Evolutionary conservation across 2,888 invertebrate species (phyloP).

Genomic region (Seira musarum): DNA sequence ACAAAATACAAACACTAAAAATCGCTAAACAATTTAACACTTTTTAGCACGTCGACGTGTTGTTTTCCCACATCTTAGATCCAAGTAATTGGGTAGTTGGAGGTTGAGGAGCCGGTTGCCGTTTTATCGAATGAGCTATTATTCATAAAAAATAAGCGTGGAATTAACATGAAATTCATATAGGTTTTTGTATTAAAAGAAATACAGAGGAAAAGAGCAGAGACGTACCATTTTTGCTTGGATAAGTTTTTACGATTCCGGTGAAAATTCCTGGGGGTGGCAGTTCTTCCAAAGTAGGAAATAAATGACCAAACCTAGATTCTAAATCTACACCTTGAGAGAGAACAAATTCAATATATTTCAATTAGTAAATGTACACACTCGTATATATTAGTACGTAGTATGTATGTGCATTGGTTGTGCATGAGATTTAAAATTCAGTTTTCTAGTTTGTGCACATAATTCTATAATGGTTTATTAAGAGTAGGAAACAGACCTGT

Average conservation of each 20-base stretch:
- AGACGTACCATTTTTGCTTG: constrained; percentile 77
- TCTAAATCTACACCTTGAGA: constrained; percentile 77
- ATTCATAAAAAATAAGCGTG: constrained; percentile 36
- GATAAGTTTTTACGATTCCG: constrained; percentile 80
- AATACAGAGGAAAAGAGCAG: not conserved
- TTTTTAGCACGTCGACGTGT: constrained; percentile 74
- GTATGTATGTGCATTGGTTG: too few species aligned
- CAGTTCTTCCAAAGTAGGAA: constrained; percentile 78
- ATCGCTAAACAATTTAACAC: not conserved
- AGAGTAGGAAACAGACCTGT: constrained; percentile 33
- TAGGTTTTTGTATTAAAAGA: too few species aligned
- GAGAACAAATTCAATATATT: not conserved
- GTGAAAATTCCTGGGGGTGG: constrained; percentile 82
- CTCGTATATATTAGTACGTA: too few species aligned
- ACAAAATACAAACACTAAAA: not conserved
- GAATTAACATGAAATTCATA: not conserved
- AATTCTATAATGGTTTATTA: not conserved
- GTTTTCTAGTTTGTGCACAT: too few species aligned
- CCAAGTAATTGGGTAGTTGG: constrained; percentile 75
- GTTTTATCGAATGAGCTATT: constrained; percentile 71
- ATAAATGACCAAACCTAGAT: constrained; percentile 79
- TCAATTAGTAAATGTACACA: too few species aligned
- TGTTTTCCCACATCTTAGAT: constrained; percentile 76
- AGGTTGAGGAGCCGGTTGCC: constrained; percentile 79
- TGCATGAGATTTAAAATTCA: too few species aligned